Evolutionary conservation across 2,888 invertebrate genomes (phyloP), one percentile per base, ranked within the genome.

Genomic region (Allolobophora icterica): DNA sequence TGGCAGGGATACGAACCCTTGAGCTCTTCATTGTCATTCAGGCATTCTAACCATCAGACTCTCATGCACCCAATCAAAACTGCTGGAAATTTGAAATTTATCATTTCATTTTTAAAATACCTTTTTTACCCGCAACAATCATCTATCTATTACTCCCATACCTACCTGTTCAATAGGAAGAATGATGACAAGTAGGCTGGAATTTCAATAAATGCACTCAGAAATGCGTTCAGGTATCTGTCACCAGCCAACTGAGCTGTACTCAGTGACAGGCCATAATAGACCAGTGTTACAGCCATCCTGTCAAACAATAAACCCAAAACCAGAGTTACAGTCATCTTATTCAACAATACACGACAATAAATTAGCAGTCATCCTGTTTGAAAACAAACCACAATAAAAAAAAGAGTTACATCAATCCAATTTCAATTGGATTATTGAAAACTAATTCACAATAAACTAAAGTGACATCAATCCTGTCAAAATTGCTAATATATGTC

Each of bases 251-350:
- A 92, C 38, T 93, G 92, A 4, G 93, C 92, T 17, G 94, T 94
- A 33, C 94, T 94, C 40, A 94, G 92, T 30, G 94, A 93, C 89
- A 94, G 91, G 0, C 94, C 94, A 90, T 94, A 94, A 91, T 94
- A 94, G 24, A 94, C 93, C 89, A 94, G 91, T 19, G 93, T 93
- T 87, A 94, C 93, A 15, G 93, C 93, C 17, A 94, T 92, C 94
- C 94, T 94, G 92, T 42, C 84, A 71, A 40, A 35, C 40, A 87
- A 71, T 34, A 15, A 90, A 33, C 6, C 21, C 30, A 1, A 34
- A 89, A 89, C 1, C 24, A 24, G 19, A 38, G 33, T 40, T 40
- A 38, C 42, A 42, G 42, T 42, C 13, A 42, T 42, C 42, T 17
- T 11, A 42, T 42, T 42, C 15, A 4, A 87, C 5, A 87, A 19